Evolutionary conservation across 2,797 vertebrate genomes (phyloP).

Genomic region (Salarias fasciatus): DNA sequence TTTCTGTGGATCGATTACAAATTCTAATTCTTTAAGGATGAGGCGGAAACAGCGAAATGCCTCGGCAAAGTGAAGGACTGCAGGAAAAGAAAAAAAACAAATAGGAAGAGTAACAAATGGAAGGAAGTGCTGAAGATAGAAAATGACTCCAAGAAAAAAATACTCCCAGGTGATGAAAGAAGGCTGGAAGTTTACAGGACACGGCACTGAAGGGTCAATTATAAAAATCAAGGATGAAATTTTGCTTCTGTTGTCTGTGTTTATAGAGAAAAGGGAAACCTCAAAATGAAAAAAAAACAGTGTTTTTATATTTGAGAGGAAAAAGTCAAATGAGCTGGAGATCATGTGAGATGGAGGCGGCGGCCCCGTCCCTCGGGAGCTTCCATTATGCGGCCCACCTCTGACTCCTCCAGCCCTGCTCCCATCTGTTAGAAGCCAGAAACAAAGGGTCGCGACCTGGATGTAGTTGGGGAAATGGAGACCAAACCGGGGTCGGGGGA

Average conservation of each 20-base stretch:
- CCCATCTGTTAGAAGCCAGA: slow-evolving; percentile 57
- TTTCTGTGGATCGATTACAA: slow-evolving; percentile 13
- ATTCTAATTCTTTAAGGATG: slow-evolving; percentile 9
- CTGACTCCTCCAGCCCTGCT: slow-evolving; percentile 17
- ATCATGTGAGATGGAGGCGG: slow-evolving; percentile 32
- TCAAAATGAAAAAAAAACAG: slow-evolving; percentile 7
- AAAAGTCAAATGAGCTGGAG: slow-evolving; percentile 24
- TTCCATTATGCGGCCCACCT: slow-evolving; percentile 39
- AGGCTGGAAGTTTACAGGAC: slow-evolving; percentile 7
- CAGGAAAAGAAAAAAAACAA: slow-evolving; percentile 25
- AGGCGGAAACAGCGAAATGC: slow-evolving; percentile 1
- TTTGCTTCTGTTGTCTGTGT: not conserved
- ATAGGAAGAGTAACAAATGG: slow-evolving; percentile 11
- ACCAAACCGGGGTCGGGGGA: slow-evolving; percentile 67
- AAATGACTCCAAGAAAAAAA: slow-evolving; percentile 25
- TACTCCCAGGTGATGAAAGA: not conserved
- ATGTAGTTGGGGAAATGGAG: slow-evolving; percentile 77
- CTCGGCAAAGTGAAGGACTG: slow-evolving; percentile 14
- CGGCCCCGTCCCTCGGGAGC: slow-evolving; percentile 46
- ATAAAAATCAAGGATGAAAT: slow-evolving; percentile 1
- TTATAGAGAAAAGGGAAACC: not conserved
- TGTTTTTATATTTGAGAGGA: slow-evolving; percentile 2
- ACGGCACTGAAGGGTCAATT: not conserved
- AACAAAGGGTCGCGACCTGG: slow-evolving; percentile 73
- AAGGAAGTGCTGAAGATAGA: slow-evolving; percentile 10